Base-by-base conservation (phyloP, 2,113 vertebrate genomes). In the Tetrax tetrax region DNA sequence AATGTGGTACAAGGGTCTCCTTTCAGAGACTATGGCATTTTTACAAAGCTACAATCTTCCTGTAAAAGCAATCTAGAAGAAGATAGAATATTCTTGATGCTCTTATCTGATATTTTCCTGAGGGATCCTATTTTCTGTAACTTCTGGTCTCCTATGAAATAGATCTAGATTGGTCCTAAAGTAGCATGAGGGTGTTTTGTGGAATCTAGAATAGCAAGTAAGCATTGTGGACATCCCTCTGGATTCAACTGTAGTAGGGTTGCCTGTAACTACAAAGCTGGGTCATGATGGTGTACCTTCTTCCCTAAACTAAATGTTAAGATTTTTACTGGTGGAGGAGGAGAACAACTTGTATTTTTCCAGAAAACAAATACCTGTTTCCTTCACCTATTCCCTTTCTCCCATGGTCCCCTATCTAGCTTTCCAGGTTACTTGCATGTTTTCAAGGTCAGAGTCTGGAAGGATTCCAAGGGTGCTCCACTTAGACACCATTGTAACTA, bases 381-480 rank as follows among this genome's bases (percentile, higher is more conserved):
- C 45, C 33, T 69, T 78, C 82, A 45, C 14, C 4, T 28, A 24
- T 1, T 2, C 14, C 5, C 3, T 66, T 83, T 71, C 28, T 78
- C 12, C 9, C 53, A 17, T 1, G 3, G 35, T 27, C 31, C 14
- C 21, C 21, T 81, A 10, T 15, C 38, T 48, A 64, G 41, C n/a
- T 84, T 76, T 59, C 61, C 53, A 41, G 22, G 37, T 89, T 92
- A 47, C 48, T 77, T 7, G 1, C 12, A 11, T 33, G 56, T 82
- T 97, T 92, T 87, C 77, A 89, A 61, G 83, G 87, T 72, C 60
- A 68, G 68, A 93, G 65, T 69, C 70, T 95, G 94, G 69, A 91
- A 84, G 23, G 28, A 63, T 68, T 96, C 45, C 77, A 64, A 65
- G 64, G 68, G 89, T 75, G 35, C 47, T 93, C 48, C 54, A 24